These are phyloP conservation scores for Hydraecia micacea DNA, from an alignment of 2,888 invertebrate genomes.

Conservation along the genomic window DNA sequence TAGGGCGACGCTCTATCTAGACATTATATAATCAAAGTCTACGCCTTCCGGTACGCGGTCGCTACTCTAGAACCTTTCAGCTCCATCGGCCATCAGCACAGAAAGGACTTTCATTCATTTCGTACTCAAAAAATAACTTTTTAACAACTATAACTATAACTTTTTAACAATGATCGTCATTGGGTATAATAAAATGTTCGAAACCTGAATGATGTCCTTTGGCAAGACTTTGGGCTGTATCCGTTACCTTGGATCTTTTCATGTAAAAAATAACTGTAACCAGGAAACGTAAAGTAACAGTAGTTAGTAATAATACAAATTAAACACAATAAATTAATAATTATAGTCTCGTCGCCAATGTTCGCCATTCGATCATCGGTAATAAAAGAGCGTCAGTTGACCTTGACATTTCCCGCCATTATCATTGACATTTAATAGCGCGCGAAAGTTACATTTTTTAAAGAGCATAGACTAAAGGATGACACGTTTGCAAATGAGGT, in stretches of 20 bases:
- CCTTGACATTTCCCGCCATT: conserved; percentile 67
- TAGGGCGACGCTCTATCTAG: too few species aligned
- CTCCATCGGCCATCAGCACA: too few species aligned
- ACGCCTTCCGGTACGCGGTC: too few species aligned
- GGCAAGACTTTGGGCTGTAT: neutral
- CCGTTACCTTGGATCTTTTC: neutral
- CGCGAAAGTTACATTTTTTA: conserved; percentile 60
- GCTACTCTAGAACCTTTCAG: too few species aligned
- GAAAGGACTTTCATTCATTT: too few species aligned
- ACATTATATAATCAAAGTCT: too few species aligned
- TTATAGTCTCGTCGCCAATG: neutral
- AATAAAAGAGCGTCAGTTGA: conserved; percentile 55
- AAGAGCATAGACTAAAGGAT: conserved; percentile 58
- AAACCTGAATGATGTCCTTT: neutral
- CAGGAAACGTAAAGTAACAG: conserved; percentile 11
- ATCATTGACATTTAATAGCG: conserved; percentile 65
- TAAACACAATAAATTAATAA: conserved; percentile 21
- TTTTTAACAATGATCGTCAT: too few species aligned
- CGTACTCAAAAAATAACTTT: too few species aligned
- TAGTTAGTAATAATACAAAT: neutral
- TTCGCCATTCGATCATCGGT: conserved; percentile 1
- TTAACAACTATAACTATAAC: too few species aligned
- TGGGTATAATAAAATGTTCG: too few species aligned
- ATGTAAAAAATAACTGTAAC: neutral
- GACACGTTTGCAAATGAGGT: conserved; percentile 55